phyloP scores from a whole-genome alignment of 2,113 vertebrate species.

The Cranoglanis bouderius region DNA sequence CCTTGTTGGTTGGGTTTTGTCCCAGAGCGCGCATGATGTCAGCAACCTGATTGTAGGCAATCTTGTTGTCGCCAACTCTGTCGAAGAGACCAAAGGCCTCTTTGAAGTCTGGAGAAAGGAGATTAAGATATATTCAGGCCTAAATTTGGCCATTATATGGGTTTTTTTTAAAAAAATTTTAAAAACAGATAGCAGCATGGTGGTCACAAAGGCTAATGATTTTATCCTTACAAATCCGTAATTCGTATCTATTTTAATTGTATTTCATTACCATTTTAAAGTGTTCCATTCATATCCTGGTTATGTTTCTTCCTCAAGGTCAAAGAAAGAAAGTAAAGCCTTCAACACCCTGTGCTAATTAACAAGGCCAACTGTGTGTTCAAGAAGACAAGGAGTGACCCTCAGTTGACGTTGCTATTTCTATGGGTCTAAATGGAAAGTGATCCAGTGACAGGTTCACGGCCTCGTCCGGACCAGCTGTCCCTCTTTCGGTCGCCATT shows the following conservation, averaged over 20 bases:
- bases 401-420: constrained; percentile 55
- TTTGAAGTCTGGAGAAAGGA: constrained; percentile 87
- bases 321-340: constrained; percentile 20
- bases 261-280: background rate
- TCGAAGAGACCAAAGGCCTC: constrained; percentile 98
- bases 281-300: background rate
- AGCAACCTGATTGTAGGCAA: constrained; percentile 87
- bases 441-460: constrained; percentile 65
- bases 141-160: background rate
- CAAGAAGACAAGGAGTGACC: constrained; percentile 16
- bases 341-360: constrained; percentile 46
- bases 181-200: background rate
- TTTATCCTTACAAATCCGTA: background rate
- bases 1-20: constrained; percentile 95
- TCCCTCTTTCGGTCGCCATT: constrained; percentile 53
- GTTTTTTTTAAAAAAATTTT: no score
- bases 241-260: background rate
- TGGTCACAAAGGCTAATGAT: background rate
- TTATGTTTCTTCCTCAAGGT: background rate
- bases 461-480: constrained; percentile 60
- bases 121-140: background rate
- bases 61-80: constrained; percentile 91
- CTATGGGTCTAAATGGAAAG: constrained; percentile 53
- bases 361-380: constrained; percentile 57
- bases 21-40: constrained; percentile 95